These are phyloP conservation scores for Bedellia somnulentella DNA, from an alignment of 2,888 invertebrate genomes.

Conservation along the genomic window DNA sequence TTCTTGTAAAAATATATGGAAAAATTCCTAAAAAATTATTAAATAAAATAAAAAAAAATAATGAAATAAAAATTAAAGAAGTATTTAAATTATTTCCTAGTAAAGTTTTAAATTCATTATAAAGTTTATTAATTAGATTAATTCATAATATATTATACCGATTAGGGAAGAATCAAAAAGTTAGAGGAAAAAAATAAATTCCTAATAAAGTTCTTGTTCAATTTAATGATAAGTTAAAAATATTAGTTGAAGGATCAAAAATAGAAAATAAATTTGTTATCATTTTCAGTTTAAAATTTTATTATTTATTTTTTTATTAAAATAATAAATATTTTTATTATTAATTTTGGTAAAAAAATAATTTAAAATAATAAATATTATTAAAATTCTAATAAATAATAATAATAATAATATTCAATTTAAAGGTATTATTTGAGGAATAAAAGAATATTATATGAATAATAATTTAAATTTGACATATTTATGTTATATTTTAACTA, in stretches of 20 bases:
- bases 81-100: constrained; percentile 43
- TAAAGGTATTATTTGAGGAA: constrained; percentile 70
- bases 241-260: constrained; percentile 65
- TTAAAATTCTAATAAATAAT: constrained; percentile 34
- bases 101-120: constrained; percentile 63
- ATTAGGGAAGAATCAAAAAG: constrained; percentile 57
- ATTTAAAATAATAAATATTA: constrained; percentile 54
- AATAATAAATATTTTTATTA: constrained; percentile 21
- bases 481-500: constrained; percentile 55
- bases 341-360: constrained; percentile 39
- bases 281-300: constrained; percentile 57
- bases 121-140: constrained; percentile 38
- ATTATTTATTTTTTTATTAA: constrained; percentile 14
- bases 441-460: constrained; percentile 62
- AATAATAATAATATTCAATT: constrained; percentile 51
- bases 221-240: constrained; percentile 55
- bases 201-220: constrained; percentile 61
- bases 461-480: constrained; percentile 71
- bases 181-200: constrained; percentile 48
- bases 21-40: constrained; percentile 72
- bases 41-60: constrained; percentile 64
- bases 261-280: constrained; percentile 69
- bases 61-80: constrained; percentile 56
- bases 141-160: constrained; percentile 52
- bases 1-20: constrained; percentile 71